Percentiles rank a stretch among this genome's conserved stretches.
Evolutionary conservation across 2,797 vertebrate species (phyloP).

Genomic region (Liparis tanakae): DNA sequence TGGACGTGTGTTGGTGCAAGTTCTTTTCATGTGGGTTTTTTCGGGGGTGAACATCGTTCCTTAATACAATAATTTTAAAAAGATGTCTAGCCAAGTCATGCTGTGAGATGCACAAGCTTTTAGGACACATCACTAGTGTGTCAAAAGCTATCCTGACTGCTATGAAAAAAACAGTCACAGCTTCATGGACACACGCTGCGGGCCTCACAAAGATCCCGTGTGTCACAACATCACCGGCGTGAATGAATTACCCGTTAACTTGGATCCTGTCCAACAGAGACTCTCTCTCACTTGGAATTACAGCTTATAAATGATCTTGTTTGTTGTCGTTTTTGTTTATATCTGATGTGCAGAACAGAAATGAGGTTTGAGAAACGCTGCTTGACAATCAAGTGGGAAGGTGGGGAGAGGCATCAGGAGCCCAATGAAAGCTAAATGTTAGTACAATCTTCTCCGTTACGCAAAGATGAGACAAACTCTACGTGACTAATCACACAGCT

Average conservation of each 20-base stretch:
- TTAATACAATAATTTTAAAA: slow-evolving; percentile 2
- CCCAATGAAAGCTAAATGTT: slow-evolving; percentile 41
- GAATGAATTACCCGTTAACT: slow-evolving; percentile 28
- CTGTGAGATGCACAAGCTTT: slow-evolving; percentile 11
- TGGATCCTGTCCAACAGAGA: slow-evolving; percentile 14
- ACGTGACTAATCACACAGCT: slow-evolving; percentile 69
- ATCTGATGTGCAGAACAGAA: slow-evolving; percentile 59
- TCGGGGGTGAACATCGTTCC: slow-evolving; percentile 37
- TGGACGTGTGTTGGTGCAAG: slow-evolving; percentile 35
- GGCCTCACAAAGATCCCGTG: slow-evolving; percentile 4
- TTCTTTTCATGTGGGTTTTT: slow-evolving; percentile 37
- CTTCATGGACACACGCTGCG: background rate
- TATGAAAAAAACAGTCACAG: slow-evolving; percentile 9
- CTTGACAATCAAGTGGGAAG: slow-evolving; percentile 56
- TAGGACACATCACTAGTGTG: slow-evolving; percentile 4
- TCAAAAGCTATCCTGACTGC: slow-evolving; percentile 23
- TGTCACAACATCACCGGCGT: background rate
- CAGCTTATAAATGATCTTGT: slow-evolving; percentile 33
- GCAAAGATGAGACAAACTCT: slow-evolving; percentile 42
- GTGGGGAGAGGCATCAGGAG: slow-evolving; percentile 55
- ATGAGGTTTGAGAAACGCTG: slow-evolving; percentile 49
- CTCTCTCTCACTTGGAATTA: no score
- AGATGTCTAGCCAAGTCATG: slow-evolving; percentile 16
- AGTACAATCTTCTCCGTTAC: slow-evolving; percentile 59
- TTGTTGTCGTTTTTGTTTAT: slow-evolving; percentile 54